Base-by-base conservation (phyloP, 1,140 invertebrate species). In the Cryptotermes secundus region DNA sequence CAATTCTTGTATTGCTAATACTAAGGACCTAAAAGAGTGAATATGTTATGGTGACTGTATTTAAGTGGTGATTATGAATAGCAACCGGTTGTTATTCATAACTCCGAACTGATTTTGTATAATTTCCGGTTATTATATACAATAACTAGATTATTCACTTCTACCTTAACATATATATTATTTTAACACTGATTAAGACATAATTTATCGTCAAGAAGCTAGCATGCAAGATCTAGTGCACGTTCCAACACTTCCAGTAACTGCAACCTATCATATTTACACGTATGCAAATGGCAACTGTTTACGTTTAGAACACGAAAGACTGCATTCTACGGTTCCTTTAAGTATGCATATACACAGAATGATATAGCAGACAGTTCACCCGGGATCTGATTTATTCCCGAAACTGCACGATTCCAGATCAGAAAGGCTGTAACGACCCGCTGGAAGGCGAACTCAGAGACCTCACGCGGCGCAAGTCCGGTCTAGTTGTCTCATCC, bases 351-450 rank as follows among this genome's bases (percentile, higher is more conserved):
- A 31, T 72, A 72, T 31, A 72, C 59, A n/a, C 59, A n/a, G 59
- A 72, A 72, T 72, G 45, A 72, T 31, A 16, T 0, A 31, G 59
- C 26, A 72, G n/a, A n/a, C 59, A 72, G 14, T 72, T 10, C 59
- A 12, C 26, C 26, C 59, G 31, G 2, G 59, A 72, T 72, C 26
- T 72, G 26, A 10, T 72, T n/a, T 72, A 26, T 2, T n/a, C 59
- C 59, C 26, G 14, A 72, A 72, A 72, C 59, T 72, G 59, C 59
- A n/a, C 26, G 59, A 72, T 31, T 72, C 59, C 26, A 72, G 59
- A 72, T 72, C 26, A 72, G 59, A 72, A 49, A n/a, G n/a, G 59
- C 59, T 72, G 59, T 72, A 72, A 72, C 59, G 59, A 72, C 59
- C 59, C 59, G 26, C 19, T n/a, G 26, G 59, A n/a, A 72, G 26